Base-by-base conservation (phyloP, 2,888 invertebrate genomes). In the Strigamia transsilvanica region DNA sequence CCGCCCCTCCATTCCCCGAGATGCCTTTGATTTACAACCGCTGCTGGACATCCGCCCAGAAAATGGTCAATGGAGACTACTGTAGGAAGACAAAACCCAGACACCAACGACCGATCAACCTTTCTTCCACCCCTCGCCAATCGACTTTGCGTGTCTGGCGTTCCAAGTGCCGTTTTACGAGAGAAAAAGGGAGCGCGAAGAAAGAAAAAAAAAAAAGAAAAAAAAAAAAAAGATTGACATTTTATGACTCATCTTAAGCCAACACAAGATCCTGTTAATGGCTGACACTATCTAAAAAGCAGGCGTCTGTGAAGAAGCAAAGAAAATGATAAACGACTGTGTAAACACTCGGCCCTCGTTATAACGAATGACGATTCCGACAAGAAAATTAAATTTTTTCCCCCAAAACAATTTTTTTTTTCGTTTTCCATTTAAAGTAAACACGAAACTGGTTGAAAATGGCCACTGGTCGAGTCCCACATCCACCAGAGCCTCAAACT, bases 251-350 rank as follows among this genome's bases (percentile, higher is more conserved):
- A 66, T 66, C 61, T 66, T 51, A 51, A 66, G 61, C 21, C 61
- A 66, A 66, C 61, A 66, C 61, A 66, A 66, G 61, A 66, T 66
- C 61, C 61, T 66, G 61, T 66, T 66, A 66, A 66, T 66, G 61
- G 61, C 61, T 21, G 21, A 66, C 61, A 66, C 61, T 66, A 66
- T 66, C 61, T 66, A 66, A 66, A 66, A 66, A 66, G 21, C 61
- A 66, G 51, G 61, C 61, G 21, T 66, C 61, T 66, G 61, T 21
- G 61, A 66, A 66, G 21, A 23, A 66, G 12, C 18, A 1, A 3
- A 23, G 9, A n/a, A 66, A n/a, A 66, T 66, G 61, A 66, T 66
- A 66, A 66, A 66, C 61, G 61, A 66, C 61, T 66, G 61, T 66
- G 23, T 66, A 66, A 66, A 66, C 23, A 66, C 21, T 66, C 12